phyloP scores from a whole-genome alignment of 2,888 invertebrate species.

The Sphaeridia pumilis region DNA sequence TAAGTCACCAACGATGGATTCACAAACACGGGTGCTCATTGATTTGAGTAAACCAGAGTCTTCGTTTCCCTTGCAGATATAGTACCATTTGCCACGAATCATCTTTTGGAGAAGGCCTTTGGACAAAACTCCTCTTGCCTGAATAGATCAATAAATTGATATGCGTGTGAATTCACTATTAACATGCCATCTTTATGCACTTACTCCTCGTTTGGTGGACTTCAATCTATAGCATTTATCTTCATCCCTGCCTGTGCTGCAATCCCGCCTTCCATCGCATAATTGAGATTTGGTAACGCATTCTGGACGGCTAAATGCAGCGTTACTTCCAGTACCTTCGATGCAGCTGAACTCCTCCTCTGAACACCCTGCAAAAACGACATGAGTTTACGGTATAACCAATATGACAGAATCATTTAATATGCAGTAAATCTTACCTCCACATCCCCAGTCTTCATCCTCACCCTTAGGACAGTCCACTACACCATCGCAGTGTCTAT shows the following conservation, averaged over 20 bases:
- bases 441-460: constrained; percentile 20
- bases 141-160: constrained; percentile 4
- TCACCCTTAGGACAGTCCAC: constrained; percentile 44
- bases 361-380: constrained; percentile 13
- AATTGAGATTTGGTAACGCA: constrained; percentile 51
- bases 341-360: constrained; percentile 12
- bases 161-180: too few relatives aligned
- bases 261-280: constrained; percentile 56
- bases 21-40: constrained; percentile 21
- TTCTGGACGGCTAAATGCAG: constrained; percentile 38
- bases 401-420: too few relatives aligned
- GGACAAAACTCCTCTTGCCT: constrained; percentile 22
- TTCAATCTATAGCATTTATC: constrained; percentile 47
- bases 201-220: constrained; percentile 17
- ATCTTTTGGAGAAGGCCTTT: constrained; percentile 26
- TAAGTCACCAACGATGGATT: constrained; percentile 18
- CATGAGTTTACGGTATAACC: too few relatives aligned
- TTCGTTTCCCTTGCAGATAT: constrained; percentile 18
- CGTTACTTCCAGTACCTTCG: constrained; percentile 5
- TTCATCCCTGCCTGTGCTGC: constrained; percentile 63
- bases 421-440: too few relatives aligned
- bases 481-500: constrained; percentile 65
- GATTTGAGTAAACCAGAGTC: constrained; percentile 10
- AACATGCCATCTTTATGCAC: background rate
- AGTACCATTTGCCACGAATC: constrained; percentile 25